Conservation (phyloP, 2,113 vertebrate species). For the Mus pahari region DNA sequence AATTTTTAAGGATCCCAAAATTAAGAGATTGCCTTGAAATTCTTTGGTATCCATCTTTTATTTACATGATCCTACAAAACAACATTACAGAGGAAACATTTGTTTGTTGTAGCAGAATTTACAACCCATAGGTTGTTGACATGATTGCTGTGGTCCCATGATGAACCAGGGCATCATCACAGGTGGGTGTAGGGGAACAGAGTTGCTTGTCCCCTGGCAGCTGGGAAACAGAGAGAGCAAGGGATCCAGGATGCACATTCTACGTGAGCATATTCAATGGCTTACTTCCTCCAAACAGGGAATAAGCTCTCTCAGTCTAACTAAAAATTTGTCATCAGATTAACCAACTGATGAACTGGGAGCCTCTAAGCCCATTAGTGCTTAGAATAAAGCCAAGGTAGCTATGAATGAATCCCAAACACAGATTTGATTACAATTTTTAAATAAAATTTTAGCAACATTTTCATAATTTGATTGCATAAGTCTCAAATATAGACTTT, state of each 20-base stretch:
- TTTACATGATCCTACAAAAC: neutral
- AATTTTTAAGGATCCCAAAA: neutral
- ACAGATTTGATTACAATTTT: neutral
- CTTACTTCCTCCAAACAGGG: neutral
- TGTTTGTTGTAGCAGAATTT: neutral
- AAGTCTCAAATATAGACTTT: neutral
- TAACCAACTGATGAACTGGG: neutral
- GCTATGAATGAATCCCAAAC: too few relatives aligned
- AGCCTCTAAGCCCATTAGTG: neutral
- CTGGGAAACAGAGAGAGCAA: neutral
- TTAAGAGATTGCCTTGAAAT: neutral
- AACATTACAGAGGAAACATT: neutral
- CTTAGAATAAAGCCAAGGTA: neutral
- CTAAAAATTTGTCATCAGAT: neutral
- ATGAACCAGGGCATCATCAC: neutral
- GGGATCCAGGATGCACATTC: neutral
- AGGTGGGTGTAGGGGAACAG: too few relatives aligned
- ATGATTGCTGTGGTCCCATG: neutral
- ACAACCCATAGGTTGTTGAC: too few relatives aligned
- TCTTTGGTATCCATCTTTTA: neutral
- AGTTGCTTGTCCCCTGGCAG: neutral
- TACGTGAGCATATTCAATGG: neutral
- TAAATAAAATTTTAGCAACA: neutral
- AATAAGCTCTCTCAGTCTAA: too few relatives aligned
- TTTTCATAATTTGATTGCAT: neutral